A percentile compares a stretch with the other conserved stretches of the same genome.
Conservation (phyloP, 2,113 vertebrate species). For the Trichechus manatus region DNA sequence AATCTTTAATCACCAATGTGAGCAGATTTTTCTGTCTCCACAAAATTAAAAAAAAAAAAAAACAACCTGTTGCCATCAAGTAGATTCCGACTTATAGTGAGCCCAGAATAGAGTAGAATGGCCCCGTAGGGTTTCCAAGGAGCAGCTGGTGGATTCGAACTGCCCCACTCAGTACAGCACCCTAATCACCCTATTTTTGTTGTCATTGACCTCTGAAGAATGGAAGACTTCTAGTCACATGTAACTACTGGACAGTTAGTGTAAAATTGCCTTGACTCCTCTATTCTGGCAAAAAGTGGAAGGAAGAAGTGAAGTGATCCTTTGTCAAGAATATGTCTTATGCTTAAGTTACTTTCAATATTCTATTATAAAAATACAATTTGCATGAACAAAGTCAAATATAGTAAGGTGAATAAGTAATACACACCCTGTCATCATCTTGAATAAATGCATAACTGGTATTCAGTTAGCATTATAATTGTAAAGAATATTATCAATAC, state of each 20-base stretch:
- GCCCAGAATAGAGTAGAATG: too few species aligned
- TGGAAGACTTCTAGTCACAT: neutral
- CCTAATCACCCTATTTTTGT: neutral
- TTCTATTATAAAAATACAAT: neutral
- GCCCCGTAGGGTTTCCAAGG: too few species aligned
- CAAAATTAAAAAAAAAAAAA: too few species aligned
- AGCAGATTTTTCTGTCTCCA: neutral
- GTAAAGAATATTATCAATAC: neutral
- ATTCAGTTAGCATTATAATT: neutral
- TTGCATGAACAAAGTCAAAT: neutral
- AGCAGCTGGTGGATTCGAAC: too few species aligned
- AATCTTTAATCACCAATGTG: neutral
- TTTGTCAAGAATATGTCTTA: neutral
- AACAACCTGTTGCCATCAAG: too few species aligned
- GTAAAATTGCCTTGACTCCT: neutral
- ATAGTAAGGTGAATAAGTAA: neutral
- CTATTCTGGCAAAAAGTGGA: neutral
- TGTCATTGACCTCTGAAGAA: neutral
- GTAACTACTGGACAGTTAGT: neutral
- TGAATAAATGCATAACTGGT: neutral
- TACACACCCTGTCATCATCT: neutral
- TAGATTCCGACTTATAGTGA: too few species aligned
- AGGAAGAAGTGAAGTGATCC: neutral
- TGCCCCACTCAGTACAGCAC: neutral
- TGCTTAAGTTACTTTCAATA: constrained; percentile 5